These are phyloP conservation scores for Temnothorax curvispinosus DNA, from an alignment of 1,140 invertebrate genomes.

Conservation along the genomic window DNA sequence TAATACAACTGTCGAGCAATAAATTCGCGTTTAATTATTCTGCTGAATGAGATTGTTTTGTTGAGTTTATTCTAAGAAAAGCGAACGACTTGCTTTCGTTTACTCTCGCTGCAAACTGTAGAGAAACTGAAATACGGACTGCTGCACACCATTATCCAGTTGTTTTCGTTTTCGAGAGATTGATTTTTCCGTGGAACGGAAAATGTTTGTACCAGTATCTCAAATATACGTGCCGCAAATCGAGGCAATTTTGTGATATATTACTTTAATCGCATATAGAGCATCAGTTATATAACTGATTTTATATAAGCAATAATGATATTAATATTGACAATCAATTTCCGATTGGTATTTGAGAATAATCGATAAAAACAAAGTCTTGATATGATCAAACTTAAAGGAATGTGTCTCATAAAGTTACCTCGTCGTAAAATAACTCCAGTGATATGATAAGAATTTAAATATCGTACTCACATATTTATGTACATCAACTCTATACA, in stretches of 20 bases:
- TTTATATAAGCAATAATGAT: no score
- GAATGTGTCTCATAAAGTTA: neutral
- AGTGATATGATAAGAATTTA: neutral
- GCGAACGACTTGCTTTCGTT: slow-evolving; percentile 8
- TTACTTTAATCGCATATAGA: neutral
- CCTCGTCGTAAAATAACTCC: neutral
- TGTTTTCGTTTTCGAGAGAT: neutral
- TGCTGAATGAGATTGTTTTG: neutral
- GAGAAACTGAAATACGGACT: slow-evolving; percentile 10
- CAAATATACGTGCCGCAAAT: neutral
- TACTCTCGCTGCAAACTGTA: neutral
- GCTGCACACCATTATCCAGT: neutral
- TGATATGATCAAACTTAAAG: neutral
- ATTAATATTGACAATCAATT: neutral
- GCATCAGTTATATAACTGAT: neutral
- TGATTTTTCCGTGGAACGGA: neutral
- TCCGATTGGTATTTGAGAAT: neutral
- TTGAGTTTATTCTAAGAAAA: slow-evolving; percentile 4
- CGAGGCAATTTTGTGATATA: neutral
- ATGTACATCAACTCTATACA: neutral
- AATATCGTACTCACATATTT: neutral
- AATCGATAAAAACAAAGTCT: neutral
- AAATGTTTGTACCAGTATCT: neutral
- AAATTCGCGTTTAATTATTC: slow-evolving; percentile 14
- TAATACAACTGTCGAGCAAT: neutral